Base-by-base conservation (phyloP, 37 sponge, comb jelly and placozoan genomes). In the Bolinopsis microptera region DNA sequence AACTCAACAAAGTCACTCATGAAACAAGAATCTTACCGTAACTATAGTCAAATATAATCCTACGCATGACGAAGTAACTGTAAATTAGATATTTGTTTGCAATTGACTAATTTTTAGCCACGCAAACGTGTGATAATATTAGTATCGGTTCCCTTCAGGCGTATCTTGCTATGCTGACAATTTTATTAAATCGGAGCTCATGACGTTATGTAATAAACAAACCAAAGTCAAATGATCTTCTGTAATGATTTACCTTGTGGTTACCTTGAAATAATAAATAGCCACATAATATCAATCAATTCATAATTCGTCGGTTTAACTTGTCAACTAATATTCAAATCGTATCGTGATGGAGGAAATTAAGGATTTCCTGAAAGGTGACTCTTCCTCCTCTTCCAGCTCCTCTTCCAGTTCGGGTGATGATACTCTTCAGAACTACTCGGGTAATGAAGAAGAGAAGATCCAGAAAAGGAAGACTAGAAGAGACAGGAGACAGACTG, bases 301-400 rank as follows among this genome's bases (percentile, higher is more conserved):
- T 48, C 9, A 48, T 48, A 18, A 13, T 48, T 48, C 13, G 61
- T 48, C 61, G 61, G 61, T 48, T 48, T 13, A 48, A 48, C 61
- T 48, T 48, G 61, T 48, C 61, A 13, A 48, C 13, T 5, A 48
- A 48, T 72, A 67, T 67, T 22, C 68, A 67, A 21, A 22, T 21
- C 21, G 68, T 67, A 21, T 67, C 21, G 18, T n/a, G 5, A 72
- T 72, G 75, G 75, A 72, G 27, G 26, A n/a, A 24, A n/a, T 72
- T 72, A 72, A 28, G 26, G 75, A 72, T 24, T 72, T 72, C 75
- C 18, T 72, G 5, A 72, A 72, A 8, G 75, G 75, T 2, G 27
- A n/a, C 75, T 72, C 75, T 28, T 72, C 75, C 75, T 72, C 75
- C 26, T 72, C 75, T 28, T 72, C 75, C 18, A 24, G n/a, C n/a